phyloP scores from a whole-genome alignment of 92 coral and sea anemone genomes.

The Phymanthus crucifer region DNA sequence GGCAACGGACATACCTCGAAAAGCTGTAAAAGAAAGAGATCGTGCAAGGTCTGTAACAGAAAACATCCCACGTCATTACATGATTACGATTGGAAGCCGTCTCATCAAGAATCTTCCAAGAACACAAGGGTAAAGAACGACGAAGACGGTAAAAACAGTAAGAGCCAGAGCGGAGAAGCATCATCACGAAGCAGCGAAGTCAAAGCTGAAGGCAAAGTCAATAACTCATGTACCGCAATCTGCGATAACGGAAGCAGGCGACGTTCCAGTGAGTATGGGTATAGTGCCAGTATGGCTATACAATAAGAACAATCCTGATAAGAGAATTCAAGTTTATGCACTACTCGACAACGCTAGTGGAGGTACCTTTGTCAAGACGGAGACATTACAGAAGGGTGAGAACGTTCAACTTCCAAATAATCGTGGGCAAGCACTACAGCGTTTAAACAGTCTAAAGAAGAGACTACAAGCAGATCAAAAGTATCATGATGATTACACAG shows the following conservation, averaged over 20 bases:
- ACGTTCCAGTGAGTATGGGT: not conserved
- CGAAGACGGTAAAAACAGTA: too few species aligned
- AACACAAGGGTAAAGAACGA: too few species aligned
- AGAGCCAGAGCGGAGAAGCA: not conserved
- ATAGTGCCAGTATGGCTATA: not conserved
- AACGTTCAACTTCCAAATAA: too few species aligned
- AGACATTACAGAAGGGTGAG: not conserved
- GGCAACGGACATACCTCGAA: constrained; percentile 47
- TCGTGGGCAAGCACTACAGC: too few species aligned
- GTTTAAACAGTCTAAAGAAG: too few species aligned
- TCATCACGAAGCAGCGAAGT: too few species aligned
- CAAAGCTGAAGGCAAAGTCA: not conserved
- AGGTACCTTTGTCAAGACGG: not conserved
- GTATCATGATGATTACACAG: too few species aligned
- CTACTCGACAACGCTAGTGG: not conserved
- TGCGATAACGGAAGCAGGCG: not conserved
- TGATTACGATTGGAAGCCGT: not conserved
- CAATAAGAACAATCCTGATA: not conserved
- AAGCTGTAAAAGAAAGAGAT: constrained; percentile 34
- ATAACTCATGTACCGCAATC: not conserved
- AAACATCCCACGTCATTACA: constrained; percentile 45
- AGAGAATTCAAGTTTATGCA: not conserved
- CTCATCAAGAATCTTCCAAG: not conserved
- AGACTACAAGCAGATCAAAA: too few species aligned
- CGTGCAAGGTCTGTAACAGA: constrained; percentile 50